Evolutionary conservation across 2,888 invertebrate species (phyloP).

Genomic region (Campoplex capitator): DNA sequence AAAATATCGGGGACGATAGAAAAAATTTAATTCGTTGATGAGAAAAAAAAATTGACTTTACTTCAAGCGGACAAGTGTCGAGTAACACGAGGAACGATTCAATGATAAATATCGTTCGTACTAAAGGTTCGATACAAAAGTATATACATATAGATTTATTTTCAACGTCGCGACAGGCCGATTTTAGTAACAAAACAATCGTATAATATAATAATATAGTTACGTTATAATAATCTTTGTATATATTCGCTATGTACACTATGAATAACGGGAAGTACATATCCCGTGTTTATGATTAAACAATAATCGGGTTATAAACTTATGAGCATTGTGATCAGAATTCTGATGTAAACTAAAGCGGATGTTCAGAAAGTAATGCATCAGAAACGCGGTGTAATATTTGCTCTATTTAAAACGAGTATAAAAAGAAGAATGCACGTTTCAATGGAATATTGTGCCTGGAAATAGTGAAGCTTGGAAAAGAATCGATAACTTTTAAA

Average conservation of each 20-base stretch:
- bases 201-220: slow-evolving; percentile 32
- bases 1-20: too few species aligned
- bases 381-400: not conserved
- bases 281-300: slow-evolving; percentile 37
- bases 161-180: slow-evolving; percentile 53
- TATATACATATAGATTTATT: slow-evolving; percentile 52
- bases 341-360: not conserved
- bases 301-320: slow-evolving; percentile 47
- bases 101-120: slow-evolving; percentile 22
- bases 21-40: too few species aligned
- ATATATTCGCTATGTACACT: slow-evolving; percentile 60
- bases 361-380: slow-evolving; percentile 15
- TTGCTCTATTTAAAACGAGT: not conserved
- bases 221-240: slow-evolving; percentile 38
- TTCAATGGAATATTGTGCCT: slow-evolving; percentile 20
- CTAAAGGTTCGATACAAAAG: slow-evolving; percentile 57
- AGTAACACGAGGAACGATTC: not conserved
- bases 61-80: not conserved
- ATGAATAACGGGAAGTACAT: slow-evolving; percentile 44
- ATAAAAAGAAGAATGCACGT: slow-evolving; percentile 14
- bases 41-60: not conserved
- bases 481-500: not conserved
- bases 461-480: not conserved
- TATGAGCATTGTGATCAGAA: slow-evolving; percentile 19
- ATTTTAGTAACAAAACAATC: slow-evolving; percentile 65